Conservation (phyloP, 2,888 invertebrate genomes). For the Philonicus albiceps region DNA sequence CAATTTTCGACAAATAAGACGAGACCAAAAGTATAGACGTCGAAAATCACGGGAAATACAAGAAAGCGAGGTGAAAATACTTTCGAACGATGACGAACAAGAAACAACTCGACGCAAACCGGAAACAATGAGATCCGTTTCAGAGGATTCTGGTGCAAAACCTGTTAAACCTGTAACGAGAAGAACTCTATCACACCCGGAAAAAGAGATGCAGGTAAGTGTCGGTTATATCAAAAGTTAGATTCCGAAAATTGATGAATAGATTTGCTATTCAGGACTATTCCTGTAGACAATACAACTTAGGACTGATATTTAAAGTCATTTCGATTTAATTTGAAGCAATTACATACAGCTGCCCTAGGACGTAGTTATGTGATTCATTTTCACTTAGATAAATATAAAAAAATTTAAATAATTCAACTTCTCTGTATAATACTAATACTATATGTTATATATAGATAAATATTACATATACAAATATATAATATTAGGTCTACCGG, state of each 20-base stretch:
- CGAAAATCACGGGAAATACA: constrained; percentile 48
- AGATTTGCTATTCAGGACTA: neutral
- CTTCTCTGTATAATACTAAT: too few relatives aligned
- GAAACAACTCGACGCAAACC: constrained; percentile 55
- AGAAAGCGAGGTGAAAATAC: constrained; percentile 41
- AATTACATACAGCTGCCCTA: too few relatives aligned
- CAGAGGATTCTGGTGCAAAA: constrained; percentile 60
- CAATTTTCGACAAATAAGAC: constrained; percentile 44
- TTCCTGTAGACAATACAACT: too few relatives aligned
- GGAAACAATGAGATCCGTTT: constrained; percentile 61
- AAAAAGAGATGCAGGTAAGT: constrained; percentile 59
- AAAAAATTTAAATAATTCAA: too few relatives aligned
- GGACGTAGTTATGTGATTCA: too few relatives aligned
- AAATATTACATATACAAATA: too few relatives aligned
- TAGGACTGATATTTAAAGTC: too few relatives aligned
- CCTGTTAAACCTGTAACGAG: constrained; percentile 58
- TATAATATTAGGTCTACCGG: too few relatives aligned
- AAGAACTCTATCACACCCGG: constrained; percentile 62
- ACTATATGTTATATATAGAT: too few relatives aligned
- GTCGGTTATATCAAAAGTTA: neutral
- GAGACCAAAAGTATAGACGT: constrained; percentile 49
- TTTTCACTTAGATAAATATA: too few relatives aligned
- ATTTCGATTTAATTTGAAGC: too few relatives aligned
- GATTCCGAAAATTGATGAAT: neutral
- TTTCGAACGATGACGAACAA: constrained; percentile 46